phyloP scores from a whole-genome alignment of 2,888 invertebrate genomes.

The Drosophila maculinotata region DNA sequence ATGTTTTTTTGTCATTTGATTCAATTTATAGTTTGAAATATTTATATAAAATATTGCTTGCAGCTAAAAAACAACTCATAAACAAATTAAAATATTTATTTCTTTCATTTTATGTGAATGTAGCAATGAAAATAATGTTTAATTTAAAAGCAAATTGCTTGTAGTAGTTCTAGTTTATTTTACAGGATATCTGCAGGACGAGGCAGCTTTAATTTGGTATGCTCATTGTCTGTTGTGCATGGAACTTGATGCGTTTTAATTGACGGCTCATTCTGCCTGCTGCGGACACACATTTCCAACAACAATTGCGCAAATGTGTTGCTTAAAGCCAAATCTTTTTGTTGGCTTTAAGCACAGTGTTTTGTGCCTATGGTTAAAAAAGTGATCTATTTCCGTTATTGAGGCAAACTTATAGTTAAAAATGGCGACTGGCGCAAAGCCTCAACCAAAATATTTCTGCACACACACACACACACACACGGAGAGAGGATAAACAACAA shows the following conservation, averaged over 20 bases:
- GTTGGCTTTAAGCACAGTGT: constrained; percentile 51
- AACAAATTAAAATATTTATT: too few relatives aligned
- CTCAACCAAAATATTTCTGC: constrained; percentile 60
- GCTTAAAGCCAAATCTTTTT: constrained; percentile 40
- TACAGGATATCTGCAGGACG: constrained; percentile 21
- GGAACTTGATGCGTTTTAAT: constrained; percentile 65
- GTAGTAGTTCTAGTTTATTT: too few relatives aligned
- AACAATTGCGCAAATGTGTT: constrained; percentile 26
- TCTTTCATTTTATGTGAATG: too few relatives aligned
- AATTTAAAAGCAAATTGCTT: too few relatives aligned
- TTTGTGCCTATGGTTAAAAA: constrained; percentile 47
- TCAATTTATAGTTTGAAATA: too few relatives aligned
- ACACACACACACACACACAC: constrained; percentile 21
- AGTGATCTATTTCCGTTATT: constrained; percentile 70
- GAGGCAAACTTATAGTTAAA: constrained; percentile 51
- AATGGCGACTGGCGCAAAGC: constrained; percentile 48
- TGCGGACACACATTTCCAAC: constrained; percentile 18
- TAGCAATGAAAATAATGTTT: too few relatives aligned
- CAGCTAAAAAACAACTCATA: too few relatives aligned
- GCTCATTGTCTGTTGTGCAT: constrained; percentile 8
- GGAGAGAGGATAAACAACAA: constrained; percentile 40
- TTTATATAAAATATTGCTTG: too few relatives aligned
- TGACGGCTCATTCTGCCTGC: constrained; percentile 69
- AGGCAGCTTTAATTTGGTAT: neutral
- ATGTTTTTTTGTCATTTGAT: too few relatives aligned